phyloP scores from a whole-genome alignment of 2,888 invertebrate species.

The Strigamia crassipes region DNA sequence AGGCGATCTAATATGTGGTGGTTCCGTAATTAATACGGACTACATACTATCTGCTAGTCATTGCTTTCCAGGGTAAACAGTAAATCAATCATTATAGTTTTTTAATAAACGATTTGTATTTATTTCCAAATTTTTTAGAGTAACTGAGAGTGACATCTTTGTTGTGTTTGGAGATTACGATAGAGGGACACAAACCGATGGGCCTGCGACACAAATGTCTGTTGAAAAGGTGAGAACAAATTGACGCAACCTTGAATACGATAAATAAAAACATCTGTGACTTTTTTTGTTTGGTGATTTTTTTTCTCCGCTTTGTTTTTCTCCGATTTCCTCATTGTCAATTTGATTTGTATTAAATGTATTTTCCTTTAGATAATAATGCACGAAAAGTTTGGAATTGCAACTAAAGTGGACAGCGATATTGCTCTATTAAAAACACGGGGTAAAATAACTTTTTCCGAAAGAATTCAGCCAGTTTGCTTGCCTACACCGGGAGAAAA shows the following conservation, averaged over 20 bases:
- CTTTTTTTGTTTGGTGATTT: background rate
- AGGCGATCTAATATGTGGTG: constrained; percentile 26
- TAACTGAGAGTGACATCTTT: background rate
- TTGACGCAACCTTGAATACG: constrained; percentile 5
- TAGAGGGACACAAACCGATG: background rate
- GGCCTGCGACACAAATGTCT: background rate
- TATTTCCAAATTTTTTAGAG: background rate
- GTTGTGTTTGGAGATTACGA: constrained; percentile 14
- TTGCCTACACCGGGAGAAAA: constrained; percentile 66
- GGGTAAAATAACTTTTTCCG: constrained; percentile 53
- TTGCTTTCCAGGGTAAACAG: constrained; percentile 10
- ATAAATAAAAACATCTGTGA: background rate
- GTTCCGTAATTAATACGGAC: background rate
- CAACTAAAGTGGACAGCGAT: constrained; percentile 17
- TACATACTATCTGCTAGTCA: constrained; percentile 10
- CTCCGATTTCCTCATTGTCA: background rate
- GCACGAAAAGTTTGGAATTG: constrained; percentile 23
- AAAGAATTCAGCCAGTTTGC: constrained; percentile 78
- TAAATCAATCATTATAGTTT: too few relatives aligned
- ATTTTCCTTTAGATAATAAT: constrained; percentile 20
- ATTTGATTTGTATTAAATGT: background rate
- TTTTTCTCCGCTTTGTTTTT: background rate
- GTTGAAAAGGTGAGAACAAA: background rate
- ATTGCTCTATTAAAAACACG: background rate
- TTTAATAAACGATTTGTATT: background rate